A percentile compares a stretch with the other conserved stretches of the same genome.
phyloP scores from a whole-genome alignment of 2,888 invertebrate species.

The Ichneumoninae sp. region DNA sequence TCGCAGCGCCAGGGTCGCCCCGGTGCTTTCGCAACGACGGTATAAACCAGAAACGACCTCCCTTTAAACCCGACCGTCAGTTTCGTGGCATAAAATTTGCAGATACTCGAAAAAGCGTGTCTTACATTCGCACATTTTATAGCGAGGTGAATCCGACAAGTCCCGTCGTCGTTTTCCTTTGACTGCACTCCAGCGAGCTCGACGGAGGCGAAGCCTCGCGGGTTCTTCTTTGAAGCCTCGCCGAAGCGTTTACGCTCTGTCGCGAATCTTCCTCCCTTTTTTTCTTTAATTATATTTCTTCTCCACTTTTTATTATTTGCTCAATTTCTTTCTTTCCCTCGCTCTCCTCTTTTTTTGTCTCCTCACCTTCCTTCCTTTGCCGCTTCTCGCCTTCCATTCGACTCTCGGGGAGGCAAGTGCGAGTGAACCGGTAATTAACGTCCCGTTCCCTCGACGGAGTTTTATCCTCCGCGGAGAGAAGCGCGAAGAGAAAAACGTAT shows the following conservation, averaged over 20 bases:
- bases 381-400: constrained; percentile 29
- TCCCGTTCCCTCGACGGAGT: constrained; percentile 27
- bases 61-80: neutral
- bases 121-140: constrained; percentile 17
- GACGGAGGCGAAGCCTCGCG: constrained; percentile 11
- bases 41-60: neutral
- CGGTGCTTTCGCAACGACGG: neutral
- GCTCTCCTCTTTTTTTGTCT: neutral
- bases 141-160: constrained; percentile 10
- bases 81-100: neutral
- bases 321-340: constrained; percentile 12
- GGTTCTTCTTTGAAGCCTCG: constrained; percentile 50
- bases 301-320: constrained; percentile 35
- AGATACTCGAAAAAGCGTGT: neutral
- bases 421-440: constrained; percentile 43
- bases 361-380: constrained; percentile 3
- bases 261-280: constrained; percentile 46
- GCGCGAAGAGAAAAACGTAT: constrained; percentile 41
- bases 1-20: neutral
- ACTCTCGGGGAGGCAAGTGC: constrained; percentile 33
- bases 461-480: neutral
- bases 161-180: constrained; percentile 46
- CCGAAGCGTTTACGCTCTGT: constrained; percentile 14
- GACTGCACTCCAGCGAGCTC: constrained; percentile 10
- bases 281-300: constrained; percentile 58